These are phyloP conservation scores for Callipepla squamata DNA, from an alignment of 2,113 vertebrate species.

Conservation along the genomic window DNA sequence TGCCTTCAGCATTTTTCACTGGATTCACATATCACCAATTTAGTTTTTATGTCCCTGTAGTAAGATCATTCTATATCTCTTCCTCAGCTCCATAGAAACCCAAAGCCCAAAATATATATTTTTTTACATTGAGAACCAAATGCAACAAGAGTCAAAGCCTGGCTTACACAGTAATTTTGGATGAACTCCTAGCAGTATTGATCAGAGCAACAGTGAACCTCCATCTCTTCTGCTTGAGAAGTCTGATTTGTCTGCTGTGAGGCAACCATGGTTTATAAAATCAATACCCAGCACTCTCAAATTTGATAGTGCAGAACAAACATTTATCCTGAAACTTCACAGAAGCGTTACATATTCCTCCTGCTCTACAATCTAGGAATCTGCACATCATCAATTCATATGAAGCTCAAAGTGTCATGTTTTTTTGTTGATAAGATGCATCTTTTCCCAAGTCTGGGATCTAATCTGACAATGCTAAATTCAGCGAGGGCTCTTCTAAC, in stretches of 20 bases:
- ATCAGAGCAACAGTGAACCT: not conserved
- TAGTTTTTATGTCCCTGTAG: not conserved
- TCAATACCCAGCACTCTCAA: not conserved
- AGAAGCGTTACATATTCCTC: not conserved
- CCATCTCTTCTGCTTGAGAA: not conserved
- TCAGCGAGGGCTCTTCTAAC: not conserved
- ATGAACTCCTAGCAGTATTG: not conserved
- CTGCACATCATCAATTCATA: not conserved
- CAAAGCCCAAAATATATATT: not conserved
- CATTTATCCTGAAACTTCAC: not conserved
- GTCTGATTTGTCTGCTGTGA: not conserved
- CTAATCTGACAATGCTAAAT: not conserved
- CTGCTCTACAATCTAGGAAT: not conserved
- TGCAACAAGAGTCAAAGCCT: not conserved
- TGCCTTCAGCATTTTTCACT: not conserved
- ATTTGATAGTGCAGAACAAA: not conserved
- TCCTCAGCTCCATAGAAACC: not conserved
- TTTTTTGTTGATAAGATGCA: not conserved
- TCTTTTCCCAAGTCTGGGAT: not conserved
- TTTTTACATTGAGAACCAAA: not conserved
- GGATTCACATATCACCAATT: not conserved
- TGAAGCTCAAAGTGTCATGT: not conserved
- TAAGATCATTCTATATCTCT: not conserved
- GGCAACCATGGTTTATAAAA: not conserved
- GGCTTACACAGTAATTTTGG: not conserved